phyloP scores from a whole-genome alignment of 2,113 vertebrate genomes.

The Aspiorhynchus laticeps region DNA sequence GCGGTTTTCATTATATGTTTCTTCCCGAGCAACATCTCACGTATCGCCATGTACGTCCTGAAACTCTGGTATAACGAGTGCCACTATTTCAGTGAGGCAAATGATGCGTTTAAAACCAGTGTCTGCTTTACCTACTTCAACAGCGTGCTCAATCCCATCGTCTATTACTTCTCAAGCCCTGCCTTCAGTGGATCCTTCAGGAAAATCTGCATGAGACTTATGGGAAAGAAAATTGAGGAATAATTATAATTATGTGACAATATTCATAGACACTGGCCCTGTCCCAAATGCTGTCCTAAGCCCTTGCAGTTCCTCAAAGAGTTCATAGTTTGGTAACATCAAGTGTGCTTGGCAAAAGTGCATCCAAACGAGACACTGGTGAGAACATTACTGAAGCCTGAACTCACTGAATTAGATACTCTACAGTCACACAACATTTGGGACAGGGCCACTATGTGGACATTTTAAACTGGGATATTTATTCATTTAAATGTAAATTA shows the following conservation, averaged over 20 bases:
- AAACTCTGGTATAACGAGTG: conserved; percentile 73
- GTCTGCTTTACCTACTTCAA: conserved; percentile 81
- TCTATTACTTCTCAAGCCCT: conserved; percentile 80
- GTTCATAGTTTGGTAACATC: not conserved
- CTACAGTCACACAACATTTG: not conserved
- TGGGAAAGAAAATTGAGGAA: conserved; percentile 44
- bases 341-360: not conserved
- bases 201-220: conserved; percentile 64
- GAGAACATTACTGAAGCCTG: not conserved
- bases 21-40: conserved; percentile 76
- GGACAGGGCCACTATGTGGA: not conserved
- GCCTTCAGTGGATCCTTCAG: conserved; percentile 70
- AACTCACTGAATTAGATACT: not conserved
- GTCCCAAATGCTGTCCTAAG: not conserved
- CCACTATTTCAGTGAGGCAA: conserved; percentile 61
- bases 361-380: not conserved
- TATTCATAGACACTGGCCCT: not conserved
- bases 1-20: conserved; percentile 76
- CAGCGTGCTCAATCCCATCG: conserved; percentile 78
- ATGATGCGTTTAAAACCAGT: conserved; percentile 73
- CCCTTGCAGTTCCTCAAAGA: not conserved
- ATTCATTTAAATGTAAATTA: not conserved
- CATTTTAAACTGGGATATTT: not conserved
- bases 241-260: not conserved
- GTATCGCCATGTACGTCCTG: conserved; percentile 73